Base-by-base conservation (phyloP, 2,797 vertebrate species). In the Threskiornis aethiopicus region DNA sequence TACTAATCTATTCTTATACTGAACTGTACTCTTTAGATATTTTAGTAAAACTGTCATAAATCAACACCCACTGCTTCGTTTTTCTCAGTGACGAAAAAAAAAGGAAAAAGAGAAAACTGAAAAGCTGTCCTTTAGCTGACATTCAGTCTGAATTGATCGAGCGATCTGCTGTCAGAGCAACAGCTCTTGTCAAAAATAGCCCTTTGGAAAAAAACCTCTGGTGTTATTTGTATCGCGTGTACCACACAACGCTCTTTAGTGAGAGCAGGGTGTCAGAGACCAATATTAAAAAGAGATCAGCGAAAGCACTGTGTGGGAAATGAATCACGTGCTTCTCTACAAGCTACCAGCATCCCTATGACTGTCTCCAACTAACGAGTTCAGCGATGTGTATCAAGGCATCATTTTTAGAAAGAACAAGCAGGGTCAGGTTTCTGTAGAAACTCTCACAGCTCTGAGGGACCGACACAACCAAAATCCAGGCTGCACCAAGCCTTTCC, bases 1-100 rank as follows among this genome's bases (percentile, higher is more conserved):
- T 93, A 72, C 76, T 90, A 96, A 97, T 96, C 96, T 96, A 78
- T 95, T 97, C 94, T 95, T 97, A 97, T 97, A 96, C 96, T 94
- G 81, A 93, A 84, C 89, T 70, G 58, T 80, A 84, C 89, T 96
- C 92, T 91, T 95, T 69, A 79, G 96, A 89, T 97, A 97, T 98
- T 98, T 97, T 93, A 97, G 97, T 93, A 93, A 94, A 97, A 95
- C 90, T 95, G 93, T 96, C 91, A 96, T 64, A 96, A 96, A 97
- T 96, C 91, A 93, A 83, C 70, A 89, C 87, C 96, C 89, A 96
- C 90, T 35, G 73, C 83, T 96, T 91, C 88, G 16, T 94, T 98
- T 98, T 97, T 94, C 89, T 95, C 94, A 93, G 87, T 78, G 92
- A 92, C 90, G 57, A 84, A 84, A 86, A 51, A 51, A 76, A 76